Conservation (phyloP, 1,140 invertebrate genomes). For the Pseudomyrmex concolor region DNA sequence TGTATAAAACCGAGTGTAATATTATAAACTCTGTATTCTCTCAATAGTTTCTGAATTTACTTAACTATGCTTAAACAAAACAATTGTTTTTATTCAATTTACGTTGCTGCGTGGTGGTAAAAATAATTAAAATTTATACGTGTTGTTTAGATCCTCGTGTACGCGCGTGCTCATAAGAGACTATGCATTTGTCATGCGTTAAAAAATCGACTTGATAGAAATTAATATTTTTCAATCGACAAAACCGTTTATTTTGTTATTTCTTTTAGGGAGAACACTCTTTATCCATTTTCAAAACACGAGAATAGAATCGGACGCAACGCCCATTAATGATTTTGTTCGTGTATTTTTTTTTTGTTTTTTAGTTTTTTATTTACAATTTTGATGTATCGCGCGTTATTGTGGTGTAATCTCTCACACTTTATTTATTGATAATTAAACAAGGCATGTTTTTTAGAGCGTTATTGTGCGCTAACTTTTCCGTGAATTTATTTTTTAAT, state of each 20-base stretch:
- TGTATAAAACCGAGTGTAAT: too few species aligned
- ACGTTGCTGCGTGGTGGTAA: not conserved
- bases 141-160: slow-evolving; percentile 1
- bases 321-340: slow-evolving; percentile 25
- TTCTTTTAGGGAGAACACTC: not conserved
- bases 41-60: too few species aligned
- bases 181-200: slow-evolving; percentile 3
- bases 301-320: not conserved
- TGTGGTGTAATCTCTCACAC: slow-evolving; percentile 11
- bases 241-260: slow-evolving; percentile 18
- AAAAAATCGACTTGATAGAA: slow-evolving; percentile 40
- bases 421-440: slow-evolving; percentile 13
- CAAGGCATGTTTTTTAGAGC: not conserved
- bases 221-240: slow-evolving; percentile 52
- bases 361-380: not conserved
- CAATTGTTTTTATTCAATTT: too few species aligned
- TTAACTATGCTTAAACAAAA: too few species aligned
- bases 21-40: too few species aligned
- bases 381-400: slow-evolving; percentile 12
- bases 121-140: slow-evolving; percentile 1
- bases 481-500: slow-evolving; percentile 21
- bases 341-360: not conserved
- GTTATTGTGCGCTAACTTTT: slow-evolving; percentile 10
- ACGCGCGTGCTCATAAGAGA: not conserved
- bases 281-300: slow-evolving; percentile 16